These are phyloP conservation scores for Nematostella vectensis DNA, from an alignment of 92 coral and sea anemone species.

Conservation along the genomic window DNA sequence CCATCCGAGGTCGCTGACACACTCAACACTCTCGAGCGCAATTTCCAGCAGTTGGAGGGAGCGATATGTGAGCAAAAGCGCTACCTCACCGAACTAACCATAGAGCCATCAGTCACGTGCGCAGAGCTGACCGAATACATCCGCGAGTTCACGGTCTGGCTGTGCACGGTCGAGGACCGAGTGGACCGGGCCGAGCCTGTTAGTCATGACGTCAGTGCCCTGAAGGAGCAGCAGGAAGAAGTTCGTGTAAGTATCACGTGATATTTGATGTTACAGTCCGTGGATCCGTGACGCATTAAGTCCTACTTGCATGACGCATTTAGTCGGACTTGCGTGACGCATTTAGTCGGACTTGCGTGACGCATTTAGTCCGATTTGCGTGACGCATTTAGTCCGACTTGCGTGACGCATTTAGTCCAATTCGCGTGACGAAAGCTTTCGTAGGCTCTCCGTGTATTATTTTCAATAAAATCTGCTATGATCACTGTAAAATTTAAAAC, in stretches of 20 bases:
- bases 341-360: too few relatives aligned
- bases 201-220: slow-evolving; percentile 52
- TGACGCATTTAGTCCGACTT: too few relatives aligned
- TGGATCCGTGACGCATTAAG: too few relatives aligned
- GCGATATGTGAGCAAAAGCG: slow-evolving; percentile 64
- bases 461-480: too few relatives aligned
- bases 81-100: slow-evolving; percentile 38
- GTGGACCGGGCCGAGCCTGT: slow-evolving; percentile 51
- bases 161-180: slow-evolving; percentile 59
- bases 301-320: too few relatives aligned
- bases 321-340: too few relatives aligned
- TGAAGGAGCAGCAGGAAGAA: slow-evolving; percentile 71
- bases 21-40: slow-evolving; percentile 46
- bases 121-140: slow-evolving; percentile 74
- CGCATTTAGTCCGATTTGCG: too few relatives aligned
- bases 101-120: slow-evolving; percentile 26
- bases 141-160: slow-evolving; percentile 62
- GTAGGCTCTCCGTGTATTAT: too few relatives aligned
- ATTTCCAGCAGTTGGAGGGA: slow-evolving; percentile 61
- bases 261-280: too few relatives aligned
- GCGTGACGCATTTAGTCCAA: too few relatives aligned
- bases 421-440: too few relatives aligned
- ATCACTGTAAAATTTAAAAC: too few relatives aligned
- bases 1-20: slow-evolving; percentile 61
- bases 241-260: slow-evolving; percentile 41